Base-by-base conservation (phyloP, 2,113 vertebrate species). In the Glaucomys volans region DNA sequence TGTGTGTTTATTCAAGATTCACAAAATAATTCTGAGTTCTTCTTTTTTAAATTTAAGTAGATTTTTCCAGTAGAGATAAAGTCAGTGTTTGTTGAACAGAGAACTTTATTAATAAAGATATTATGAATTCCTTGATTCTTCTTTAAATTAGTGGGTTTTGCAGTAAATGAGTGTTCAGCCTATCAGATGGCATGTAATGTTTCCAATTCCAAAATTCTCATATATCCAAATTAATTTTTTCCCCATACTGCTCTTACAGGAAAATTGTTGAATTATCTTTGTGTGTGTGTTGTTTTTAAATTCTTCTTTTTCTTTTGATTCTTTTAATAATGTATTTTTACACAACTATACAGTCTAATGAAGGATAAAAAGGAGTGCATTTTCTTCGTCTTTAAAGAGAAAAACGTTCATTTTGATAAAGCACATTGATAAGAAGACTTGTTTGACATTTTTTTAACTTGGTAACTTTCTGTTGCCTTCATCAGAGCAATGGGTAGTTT, bases 141-240 rank as follows among this genome's bases (percentile, higher is more conserved):
- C 10, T 44, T 79, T 91, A 52, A 95, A 77, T 59, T 72, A 92
- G 2, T 24, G 77, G 52, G 2, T 88, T 93, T 93, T 87, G 91
- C 13, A 28, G 35, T 85, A 24, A 84, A 12, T 87, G 24, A 82
- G 24, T 85, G 3, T 12, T 87, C 6, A 54, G 14, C 77, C 28
- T 84, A 66, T 77, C 9, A 62, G 40, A 47, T 89, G 5, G 8
- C 1, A 4, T 69, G 2, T 32, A 74, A 22, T 79, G 42, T 42
- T 67, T 89, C 47, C 90, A 87, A 52, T 92, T 94, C 22, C 74
- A 82, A 89, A 95, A 79, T 81, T 92, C 30, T 90, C 22, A 62
- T 57, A 4, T 42, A 62, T 13, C 10, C 69, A 52, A 67, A 9
- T 71, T 93, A 37, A 9, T 35, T 67, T 67, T 86, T 69, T 62